Evolutionary conservation across 1,140 invertebrate genomes (phyloP).

Genomic region (Harpegnathos saltator): DNA sequence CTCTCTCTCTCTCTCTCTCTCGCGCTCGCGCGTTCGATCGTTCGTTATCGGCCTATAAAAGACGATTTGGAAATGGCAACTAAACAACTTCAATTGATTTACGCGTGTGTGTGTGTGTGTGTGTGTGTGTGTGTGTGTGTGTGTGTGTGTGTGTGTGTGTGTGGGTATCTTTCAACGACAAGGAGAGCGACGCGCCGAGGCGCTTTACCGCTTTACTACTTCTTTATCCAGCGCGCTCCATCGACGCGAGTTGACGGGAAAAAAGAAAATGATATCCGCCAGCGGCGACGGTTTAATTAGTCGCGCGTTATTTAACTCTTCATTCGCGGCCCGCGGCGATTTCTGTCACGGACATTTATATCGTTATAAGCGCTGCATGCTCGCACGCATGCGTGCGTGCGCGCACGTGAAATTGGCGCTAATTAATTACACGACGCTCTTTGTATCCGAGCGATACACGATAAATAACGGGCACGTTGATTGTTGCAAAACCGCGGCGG

Average conservation of each 20-base stretch:
- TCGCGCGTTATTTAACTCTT: constrained; percentile 29
- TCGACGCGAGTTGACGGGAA: background rate
- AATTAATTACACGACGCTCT: constrained; percentile 56
- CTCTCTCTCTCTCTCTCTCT: no score
- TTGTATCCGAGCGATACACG: background rate
- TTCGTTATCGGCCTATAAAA: background rate
- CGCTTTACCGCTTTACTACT: no score
- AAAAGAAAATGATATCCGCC: constrained; percentile 21
- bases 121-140: no score
- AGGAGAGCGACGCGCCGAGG: background rate
- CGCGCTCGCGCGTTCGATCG: background rate
- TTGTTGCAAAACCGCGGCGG: background rate
- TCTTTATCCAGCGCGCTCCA: no score
- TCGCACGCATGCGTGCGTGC: background rate
- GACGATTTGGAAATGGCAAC: constrained; percentile 30
- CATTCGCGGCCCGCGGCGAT: constrained; percentile 22
- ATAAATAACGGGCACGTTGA: constrained; percentile 39
- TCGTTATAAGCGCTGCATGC: constrained; percentile 1
- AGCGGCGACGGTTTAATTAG: constrained; percentile 54
- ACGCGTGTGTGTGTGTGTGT: no score
- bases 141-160: no score
- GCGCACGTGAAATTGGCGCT: constrained; percentile 7
- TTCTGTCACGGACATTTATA: constrained; percentile 43
- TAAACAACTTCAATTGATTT: constrained; percentile 43
- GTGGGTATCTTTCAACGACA: no score